phyloP scores from a whole-genome alignment of 2,797 vertebrate species.

The Hemitrygon akajei region DNA sequence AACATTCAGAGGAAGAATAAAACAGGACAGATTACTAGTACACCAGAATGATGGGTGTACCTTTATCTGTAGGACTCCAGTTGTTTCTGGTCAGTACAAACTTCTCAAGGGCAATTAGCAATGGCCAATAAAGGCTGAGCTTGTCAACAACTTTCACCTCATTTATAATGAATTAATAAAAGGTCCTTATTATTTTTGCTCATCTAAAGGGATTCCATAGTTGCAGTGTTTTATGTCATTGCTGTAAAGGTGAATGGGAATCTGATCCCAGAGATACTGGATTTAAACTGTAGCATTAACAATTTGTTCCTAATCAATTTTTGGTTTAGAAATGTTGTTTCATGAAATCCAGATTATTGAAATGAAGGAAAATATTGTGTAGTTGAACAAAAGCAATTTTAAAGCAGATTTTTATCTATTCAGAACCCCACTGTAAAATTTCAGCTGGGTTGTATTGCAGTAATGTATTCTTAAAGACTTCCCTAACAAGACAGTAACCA shows the following conservation, averaged over 20 bases:
- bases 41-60: too few species aligned
- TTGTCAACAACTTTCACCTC: too few species aligned
- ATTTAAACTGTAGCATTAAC: background rate
- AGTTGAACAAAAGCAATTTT: background rate
- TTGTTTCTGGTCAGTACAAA: too few species aligned
- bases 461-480: constrained; percentile 1
- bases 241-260: background rate
- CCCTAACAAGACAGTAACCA: constrained; percentile 29
- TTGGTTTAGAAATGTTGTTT: background rate
- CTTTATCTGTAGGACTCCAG: too few species aligned
- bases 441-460: background rate
- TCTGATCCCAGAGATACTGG: background rate
- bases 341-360: background rate
- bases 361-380: constrained; percentile 14
- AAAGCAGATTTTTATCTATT: background rate
- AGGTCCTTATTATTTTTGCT: background rate
- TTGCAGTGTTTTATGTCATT: background rate
- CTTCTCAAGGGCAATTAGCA: too few species aligned
- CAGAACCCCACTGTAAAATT: constrained; percentile 4
- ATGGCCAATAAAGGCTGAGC: too few species aligned
- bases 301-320: background rate
- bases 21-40: too few species aligned
- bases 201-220: background rate
- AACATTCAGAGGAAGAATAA: too few species aligned
- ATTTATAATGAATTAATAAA: too few species aligned